A percentile compares a stretch with the other conserved stretches of the same genome.
Evolutionary conservation across 2,113 vertebrate species (phyloP).

Genomic region (Benitochromis conjunctus): DNA sequence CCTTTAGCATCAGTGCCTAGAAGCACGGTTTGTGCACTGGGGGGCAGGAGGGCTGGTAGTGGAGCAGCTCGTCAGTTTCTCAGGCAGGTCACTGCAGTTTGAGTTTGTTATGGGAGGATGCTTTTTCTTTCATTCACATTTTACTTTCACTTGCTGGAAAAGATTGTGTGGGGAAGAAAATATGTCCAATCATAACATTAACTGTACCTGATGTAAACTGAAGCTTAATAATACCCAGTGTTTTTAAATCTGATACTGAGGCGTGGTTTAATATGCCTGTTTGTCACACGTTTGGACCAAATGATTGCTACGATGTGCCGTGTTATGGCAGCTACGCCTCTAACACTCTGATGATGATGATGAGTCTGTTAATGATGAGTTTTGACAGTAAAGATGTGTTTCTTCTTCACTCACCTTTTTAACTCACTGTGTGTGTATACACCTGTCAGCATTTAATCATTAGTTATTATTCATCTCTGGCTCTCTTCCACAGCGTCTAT

Average conservation of each 20-base stretch:
- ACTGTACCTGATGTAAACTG: too few species aligned
- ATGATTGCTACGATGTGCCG: background rate
- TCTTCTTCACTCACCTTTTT: background rate
- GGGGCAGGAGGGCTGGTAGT: background rate
- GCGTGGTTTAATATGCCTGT: background rate
- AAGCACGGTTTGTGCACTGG: background rate
- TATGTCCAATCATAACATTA: background rate
- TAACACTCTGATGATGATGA: too few species aligned
- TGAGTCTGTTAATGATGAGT: too few species aligned
- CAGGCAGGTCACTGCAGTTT: background rate
- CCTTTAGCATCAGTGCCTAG: background rate
- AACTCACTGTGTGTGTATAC: fast-evolving
- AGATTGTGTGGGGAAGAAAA: background rate
- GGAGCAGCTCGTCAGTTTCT: background rate
- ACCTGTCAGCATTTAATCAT: fast-evolving
- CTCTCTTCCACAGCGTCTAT: background rate
- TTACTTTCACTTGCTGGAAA: background rate
- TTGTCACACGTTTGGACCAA: background rate
- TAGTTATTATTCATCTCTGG: background rate
- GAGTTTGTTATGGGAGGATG: background rate
- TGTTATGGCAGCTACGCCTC: background rate
- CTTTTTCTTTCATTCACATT: background rate
- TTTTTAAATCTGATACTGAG: background rate
- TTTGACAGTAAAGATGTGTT: background rate
- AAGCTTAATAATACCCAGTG: background rate